These are phyloP conservation scores for Hestina assimilis DNA, from an alignment of 1,140 invertebrate species.

Conservation along the genomic window DNA sequence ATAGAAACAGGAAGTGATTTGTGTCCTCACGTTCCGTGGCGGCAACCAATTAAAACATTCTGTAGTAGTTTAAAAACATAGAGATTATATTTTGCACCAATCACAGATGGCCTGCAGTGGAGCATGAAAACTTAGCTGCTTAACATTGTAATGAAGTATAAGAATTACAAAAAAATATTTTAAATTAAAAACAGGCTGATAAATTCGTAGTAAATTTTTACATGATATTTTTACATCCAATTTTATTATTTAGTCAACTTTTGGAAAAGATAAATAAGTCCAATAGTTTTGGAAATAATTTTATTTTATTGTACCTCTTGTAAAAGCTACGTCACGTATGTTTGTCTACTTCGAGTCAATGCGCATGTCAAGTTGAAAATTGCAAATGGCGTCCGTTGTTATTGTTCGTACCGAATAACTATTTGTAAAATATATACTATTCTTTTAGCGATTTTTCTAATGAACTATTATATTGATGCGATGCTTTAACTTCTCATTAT, in stretches of 20 bases:
- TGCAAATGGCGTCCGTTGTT: constrained; percentile 80
- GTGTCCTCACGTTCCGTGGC: constrained; percentile 65
- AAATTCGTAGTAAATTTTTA: no score
- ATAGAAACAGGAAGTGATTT: constrained; percentile 68
- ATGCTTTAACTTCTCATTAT: constrained; percentile 70
- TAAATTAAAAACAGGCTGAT: no score
- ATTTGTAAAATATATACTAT: constrained; percentile 79
- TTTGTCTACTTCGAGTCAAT: constrained; percentile 74
- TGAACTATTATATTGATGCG: constrained; percentile 67
- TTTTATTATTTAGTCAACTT: neutral
- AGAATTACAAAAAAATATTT: no score
- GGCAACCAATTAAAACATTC: constrained; percentile 54
- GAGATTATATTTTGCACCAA: constrained; percentile 62
- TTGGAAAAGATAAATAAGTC: constrained; percentile 2
- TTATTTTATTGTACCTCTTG: constrained; percentile 27
- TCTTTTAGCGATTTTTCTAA: constrained; percentile 77
- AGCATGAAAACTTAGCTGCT: constrained; percentile 54
- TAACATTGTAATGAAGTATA: constrained; percentile 49
- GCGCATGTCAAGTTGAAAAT: constrained; percentile 80
- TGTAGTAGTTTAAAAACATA: constrained; percentile 58
- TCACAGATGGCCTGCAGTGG: constrained; percentile 52
- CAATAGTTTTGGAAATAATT: constrained; percentile 4
- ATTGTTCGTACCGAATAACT: constrained; percentile 79
- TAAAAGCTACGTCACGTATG: constrained; percentile 60
- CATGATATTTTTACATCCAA: no score